Conservation (phyloP, 2,888 invertebrate species). For the Mallateleia sp. region DNA sequence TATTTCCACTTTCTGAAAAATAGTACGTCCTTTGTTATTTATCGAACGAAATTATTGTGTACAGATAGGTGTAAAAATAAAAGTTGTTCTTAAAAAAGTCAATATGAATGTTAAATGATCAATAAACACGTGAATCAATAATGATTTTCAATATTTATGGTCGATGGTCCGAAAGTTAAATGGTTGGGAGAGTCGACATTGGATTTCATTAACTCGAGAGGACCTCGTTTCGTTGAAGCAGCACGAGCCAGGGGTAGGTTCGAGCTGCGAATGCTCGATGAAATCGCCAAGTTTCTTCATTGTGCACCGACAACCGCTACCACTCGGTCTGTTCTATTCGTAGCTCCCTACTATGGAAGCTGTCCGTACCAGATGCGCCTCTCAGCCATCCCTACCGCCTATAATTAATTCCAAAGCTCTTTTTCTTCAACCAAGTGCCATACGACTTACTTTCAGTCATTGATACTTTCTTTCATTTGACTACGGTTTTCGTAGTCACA, state of each 20-base stretch:
- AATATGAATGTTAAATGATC: constrained; percentile 47
- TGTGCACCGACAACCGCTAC: constrained; percentile 69
- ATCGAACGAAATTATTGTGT: too few relatives aligned
- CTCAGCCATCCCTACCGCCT: constrained; percentile 83
- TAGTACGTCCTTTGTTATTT: too few relatives aligned
- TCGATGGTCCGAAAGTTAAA: constrained; percentile 64
- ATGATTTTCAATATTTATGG: constrained; percentile 77
- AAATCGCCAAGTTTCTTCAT: constrained; percentile 76
- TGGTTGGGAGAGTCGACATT: constrained; percentile 64
- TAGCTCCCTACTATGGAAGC: constrained; percentile 79
- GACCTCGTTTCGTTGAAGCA: constrained; percentile 76
- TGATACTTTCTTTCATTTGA: constrained; percentile 50
- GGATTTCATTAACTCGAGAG: constrained; percentile 85
- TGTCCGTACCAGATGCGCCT: constrained; percentile 87
- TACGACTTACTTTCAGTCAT: constrained; percentile 46
- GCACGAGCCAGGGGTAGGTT: constrained; percentile 48
- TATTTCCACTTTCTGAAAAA: too few relatives aligned
- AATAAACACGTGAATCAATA: constrained; percentile 54
- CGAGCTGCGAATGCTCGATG: constrained; percentile 70
- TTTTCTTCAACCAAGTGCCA: constrained; percentile 54
- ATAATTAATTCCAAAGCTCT: constrained; percentile 86
- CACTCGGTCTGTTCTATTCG: constrained; percentile 69
- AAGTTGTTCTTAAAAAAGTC: too few relatives aligned
- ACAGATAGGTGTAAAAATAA: too few relatives aligned
- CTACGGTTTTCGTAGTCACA: constrained; percentile 10